Evolutionary conservation across 1,140 invertebrate genomes (phyloP), one percentile per base, ranked within the genome.

Genomic region (Euschistus heros): DNA sequence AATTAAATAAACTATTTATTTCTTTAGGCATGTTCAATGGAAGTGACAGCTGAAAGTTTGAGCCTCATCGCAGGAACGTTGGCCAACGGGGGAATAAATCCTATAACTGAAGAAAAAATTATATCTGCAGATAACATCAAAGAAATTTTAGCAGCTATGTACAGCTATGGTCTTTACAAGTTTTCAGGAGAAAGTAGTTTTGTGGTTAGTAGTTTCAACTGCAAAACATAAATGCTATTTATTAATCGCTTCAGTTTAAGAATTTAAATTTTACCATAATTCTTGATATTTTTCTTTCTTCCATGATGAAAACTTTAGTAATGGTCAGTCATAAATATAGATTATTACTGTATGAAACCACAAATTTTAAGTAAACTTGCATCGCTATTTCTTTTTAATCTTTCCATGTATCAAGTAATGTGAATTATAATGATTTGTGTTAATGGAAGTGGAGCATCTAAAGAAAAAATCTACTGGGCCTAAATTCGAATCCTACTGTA

Each of bases 31-130:
- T 24, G 50, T 47, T 84, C 83, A 8, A 73, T 87, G 66, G 86
- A 87, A 73, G 77, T 80, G 3, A 84, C 78, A 18, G 82, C 80
- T 69, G 82, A 86, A 46, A 78, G 79, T 3, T 78, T 77, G 27
- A 74, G 81, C 3, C 80, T 87, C 3, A 83, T 87, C 69, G 85
- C 84, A 4, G 80, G 82, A 2, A 86, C 84, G 1, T 70, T 88
- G 37, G 85, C 85, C 20, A 87, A 87, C 72, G 84, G 84, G 8
- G 86, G 85, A 0, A 80, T 85, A 37, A 85, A 83, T 71, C 86
- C 85, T 5, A 78, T 82, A 15, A 86, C 82, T 5, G 80, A 79
- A 2, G 81, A 87, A 66, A 75, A 78, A 66, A 78, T 84, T 0
- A 70, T 83, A 46, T 75, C 75, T 46, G 72, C 76, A 0, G 26